phyloP scores from a whole-genome alignment of 1,140 invertebrate species.

The Odontomachus brunneus region DNA sequence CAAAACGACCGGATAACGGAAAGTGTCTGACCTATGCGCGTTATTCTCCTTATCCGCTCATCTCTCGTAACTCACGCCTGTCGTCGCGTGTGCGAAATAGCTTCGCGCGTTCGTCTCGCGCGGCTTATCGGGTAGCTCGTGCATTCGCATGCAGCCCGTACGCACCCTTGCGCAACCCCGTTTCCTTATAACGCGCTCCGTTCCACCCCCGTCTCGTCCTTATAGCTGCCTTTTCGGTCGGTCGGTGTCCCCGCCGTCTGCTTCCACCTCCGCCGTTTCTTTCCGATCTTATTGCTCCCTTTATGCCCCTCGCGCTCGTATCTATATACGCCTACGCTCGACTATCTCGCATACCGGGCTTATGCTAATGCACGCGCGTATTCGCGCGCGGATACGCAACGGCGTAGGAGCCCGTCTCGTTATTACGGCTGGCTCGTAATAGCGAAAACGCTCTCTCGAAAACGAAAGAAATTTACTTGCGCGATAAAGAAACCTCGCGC shows the following conservation, averaged over 20 bases:
- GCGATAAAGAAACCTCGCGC: conserved; percentile 32
- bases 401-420: conserved; percentile 62
- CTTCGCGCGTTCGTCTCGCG: conserved; percentile 2
- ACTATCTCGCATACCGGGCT: conserved; percentile 71
- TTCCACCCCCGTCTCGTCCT: conserved; percentile 47
- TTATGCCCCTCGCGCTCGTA: conserved; percentile 51
- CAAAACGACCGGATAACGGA: conserved; percentile 25
- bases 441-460: conserved; percentile 17
- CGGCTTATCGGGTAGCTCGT: conserved; percentile 7
- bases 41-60: conserved; percentile 35
- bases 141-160: conserved; percentile 2
- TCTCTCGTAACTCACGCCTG: conserved; percentile 29
- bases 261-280: conserved; percentile 58
- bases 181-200: neutral
- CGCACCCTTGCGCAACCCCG: conserved; percentile 14
- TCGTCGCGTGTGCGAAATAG: conserved; percentile 39
- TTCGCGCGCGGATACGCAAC: conserved; percentile 38
- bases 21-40: conserved; percentile 23
- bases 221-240: conserved; percentile 52
- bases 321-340: conserved; percentile 68
- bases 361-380: conserved; percentile 73
- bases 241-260: conserved; percentile 53
- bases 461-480: conserved; percentile 37
- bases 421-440: conserved; percentile 2
- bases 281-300: conserved; percentile 61